These are phyloP conservation scores for Conchocele bisecta DNA, from an alignment of 2,888 invertebrate genomes.

Conservation along the genomic window DNA sequence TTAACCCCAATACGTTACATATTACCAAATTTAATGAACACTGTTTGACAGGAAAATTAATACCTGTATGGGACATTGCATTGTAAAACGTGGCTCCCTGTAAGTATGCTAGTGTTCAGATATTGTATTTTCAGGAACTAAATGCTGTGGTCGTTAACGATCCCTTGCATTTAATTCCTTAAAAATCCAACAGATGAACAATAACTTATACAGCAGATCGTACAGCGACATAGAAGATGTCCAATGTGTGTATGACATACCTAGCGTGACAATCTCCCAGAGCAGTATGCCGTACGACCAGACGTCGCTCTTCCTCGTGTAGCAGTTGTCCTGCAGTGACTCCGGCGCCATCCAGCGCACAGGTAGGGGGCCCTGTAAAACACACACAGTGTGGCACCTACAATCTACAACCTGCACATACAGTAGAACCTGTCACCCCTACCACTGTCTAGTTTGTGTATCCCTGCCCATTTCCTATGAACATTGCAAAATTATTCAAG, in stretches of 20 bases:
- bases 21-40: too few relatives aligned
- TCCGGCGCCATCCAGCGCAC: slow-evolving; percentile 98
- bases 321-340: slow-evolving; percentile 95
- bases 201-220: not conserved
- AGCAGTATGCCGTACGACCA: slow-evolving; percentile 98
- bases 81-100: too few relatives aligned
- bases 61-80: not conserved
- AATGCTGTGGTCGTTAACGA: too few relatives aligned
- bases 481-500: too few relatives aligned
- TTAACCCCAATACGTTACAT: too few relatives aligned
- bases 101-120: not conserved
- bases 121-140: not conserved
- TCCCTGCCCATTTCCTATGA: too few relatives aligned
- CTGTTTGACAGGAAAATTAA: not conserved
- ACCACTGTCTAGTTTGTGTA: too few relatives aligned
- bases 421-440: too few relatives aligned
- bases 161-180: too few relatives aligned
- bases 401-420: too few relatives aligned
- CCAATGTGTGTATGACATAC: slow-evolving; percentile 66
- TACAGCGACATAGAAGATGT: not conserved
- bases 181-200: too few relatives aligned
- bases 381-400: not conserved
- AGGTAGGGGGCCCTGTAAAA: slow-evolving; percentile 83
- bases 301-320: slow-evolving; percentile 96
- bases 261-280: slow-evolving; percentile 97